A percentile compares a stretch with the other conserved stretches of the same genome.
Conservation (phyloP, 2,888 invertebrate genomes). For the Caenorhabditis japonica region DNA sequence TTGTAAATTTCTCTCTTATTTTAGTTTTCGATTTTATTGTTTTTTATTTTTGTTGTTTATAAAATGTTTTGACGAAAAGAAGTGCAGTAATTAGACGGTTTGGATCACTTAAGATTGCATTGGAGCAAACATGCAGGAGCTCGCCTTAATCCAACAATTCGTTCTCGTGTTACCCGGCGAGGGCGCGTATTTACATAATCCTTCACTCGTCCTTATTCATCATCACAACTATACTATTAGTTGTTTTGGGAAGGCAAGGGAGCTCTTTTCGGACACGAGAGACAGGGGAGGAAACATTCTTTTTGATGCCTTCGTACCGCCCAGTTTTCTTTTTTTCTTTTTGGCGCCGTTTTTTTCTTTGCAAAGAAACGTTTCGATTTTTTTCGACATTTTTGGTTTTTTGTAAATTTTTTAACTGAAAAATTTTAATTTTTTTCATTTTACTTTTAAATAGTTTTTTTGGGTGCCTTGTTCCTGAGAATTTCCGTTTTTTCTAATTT, state of each 20-base stretch:
- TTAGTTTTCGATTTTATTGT: constrained; percentile 3
- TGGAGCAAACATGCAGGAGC: background rate
- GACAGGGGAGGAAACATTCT: background rate
- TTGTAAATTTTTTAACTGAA: no score
- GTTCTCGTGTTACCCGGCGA: constrained; percentile 24
- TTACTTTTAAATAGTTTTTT: no score
- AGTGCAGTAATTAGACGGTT: constrained; percentile 3
- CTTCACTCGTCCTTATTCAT: constrained; percentile 27
- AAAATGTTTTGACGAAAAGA: constrained; percentile 4
- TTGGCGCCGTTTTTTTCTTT: constrained; percentile 3
- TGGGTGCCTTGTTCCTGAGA: no score
- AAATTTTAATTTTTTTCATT: no score
- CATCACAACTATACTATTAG: constrained; percentile 46
- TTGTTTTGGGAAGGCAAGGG: no score
- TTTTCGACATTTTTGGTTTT: no score
- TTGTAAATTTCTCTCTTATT: constrained; percentile 8
- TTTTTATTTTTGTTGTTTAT: constrained; percentile 10
- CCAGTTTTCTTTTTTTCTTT: background rate
- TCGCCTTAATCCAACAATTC: constrained; percentile 29
- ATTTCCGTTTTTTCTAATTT: no score
- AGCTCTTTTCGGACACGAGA: background rate
- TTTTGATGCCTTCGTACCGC: background rate
- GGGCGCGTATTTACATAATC: constrained; percentile 50
- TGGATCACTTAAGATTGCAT: constrained; percentile 3
- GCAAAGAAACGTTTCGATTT: no score